Evolutionary conservation across 1,140 invertebrate species (phyloP), one percentile per base, ranked within the genome.

Genomic region (Lepeophtheirus salmonis): DNA sequence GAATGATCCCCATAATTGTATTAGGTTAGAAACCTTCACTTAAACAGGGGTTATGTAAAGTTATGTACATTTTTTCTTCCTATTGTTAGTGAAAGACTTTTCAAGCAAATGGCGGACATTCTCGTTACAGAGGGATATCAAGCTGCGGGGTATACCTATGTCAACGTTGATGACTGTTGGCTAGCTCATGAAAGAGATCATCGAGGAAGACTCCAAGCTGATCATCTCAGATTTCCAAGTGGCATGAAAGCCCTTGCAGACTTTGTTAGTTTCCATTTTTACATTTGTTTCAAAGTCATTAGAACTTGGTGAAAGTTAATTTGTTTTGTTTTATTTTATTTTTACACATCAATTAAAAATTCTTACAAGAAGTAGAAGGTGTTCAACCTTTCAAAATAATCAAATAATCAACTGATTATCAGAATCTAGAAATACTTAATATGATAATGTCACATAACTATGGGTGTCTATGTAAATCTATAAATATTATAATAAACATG

Each of bases 91-190:
- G 91, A 96, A 71, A 77, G 81, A 54, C 75, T 97, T 1, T 94
- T 94, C 72, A 82, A 83, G 66, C 83, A 84, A 56, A 92, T 91
- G 87, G 80, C 90, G 14, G 89, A 95, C 69, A 77, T 86, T 62
- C 72, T 96, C 61, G 84, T 88, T 1, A 75, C 78, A 4, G 87
- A 94, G 68, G 91, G 91, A 3, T 96, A 90, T 68, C 82, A 82
- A 18, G 81, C 80, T 22, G 82, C 75, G 4, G 90, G 90, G 18
- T 96, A 94, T 61, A 82, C 91, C 67, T 90, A 89, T 68, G 81
- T 95, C 55, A 92, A 89, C 70, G 80, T 96, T 55, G 91, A 96
- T 69, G 91, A 96, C 72, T 96, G 91, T 70, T 96, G 90, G 90
- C 72, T 88, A 62, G 85, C 86, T 64, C 81, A 83, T 65, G 79